A percentile compares a stretch with the other conserved stretches of the same genome.
Evolutionary conservation across 1,140 invertebrate genomes (phyloP).

Genomic region (Bombus superbus): DNA sequence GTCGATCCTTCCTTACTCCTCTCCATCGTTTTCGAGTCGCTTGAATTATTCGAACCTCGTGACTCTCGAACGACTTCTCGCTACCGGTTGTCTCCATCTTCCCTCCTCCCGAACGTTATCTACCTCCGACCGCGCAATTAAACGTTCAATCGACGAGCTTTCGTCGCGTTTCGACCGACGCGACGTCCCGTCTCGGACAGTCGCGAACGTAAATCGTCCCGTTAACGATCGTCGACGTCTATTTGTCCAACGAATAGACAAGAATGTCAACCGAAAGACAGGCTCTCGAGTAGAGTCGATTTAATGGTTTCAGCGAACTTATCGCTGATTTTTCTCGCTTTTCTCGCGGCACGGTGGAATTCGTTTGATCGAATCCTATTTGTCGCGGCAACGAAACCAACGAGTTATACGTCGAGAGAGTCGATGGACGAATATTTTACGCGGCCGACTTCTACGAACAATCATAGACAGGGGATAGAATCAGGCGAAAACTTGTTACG

Average conservation of each 20-base stretch:
- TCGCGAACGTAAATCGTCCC: neutral
- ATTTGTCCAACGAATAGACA: conserved; percentile 3
- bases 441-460: too few relatives aligned
- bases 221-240: conserved; percentile 16
- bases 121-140: conserved; percentile 2
- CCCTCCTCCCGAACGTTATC: too few relatives aligned
- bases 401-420: too few relatives aligned
- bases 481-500: too few relatives aligned
- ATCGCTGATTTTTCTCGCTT: too few relatives aligned
- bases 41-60: conserved; percentile 31
- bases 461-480: too few relatives aligned
- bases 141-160: conserved; percentile 24
- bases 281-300: neutral
- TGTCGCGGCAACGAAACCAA: too few relatives aligned
- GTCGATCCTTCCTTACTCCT: neutral
- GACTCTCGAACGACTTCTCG: conserved; percentile 8
- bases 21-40: conserved; percentile 7
- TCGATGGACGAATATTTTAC: too few relatives aligned
- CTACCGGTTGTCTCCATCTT: too few relatives aligned
- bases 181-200: neutral
- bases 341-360: too few relatives aligned
- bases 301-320: neutral
- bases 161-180: neutral
- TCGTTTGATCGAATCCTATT: too few relatives aligned
- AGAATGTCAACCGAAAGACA: neutral